A percentile compares a stretch with the other conserved stretches of the same genome.
phyloP scores from a whole-genome alignment of 2,113 vertebrate species.

The Pygoscelis antarcticus region DNA sequence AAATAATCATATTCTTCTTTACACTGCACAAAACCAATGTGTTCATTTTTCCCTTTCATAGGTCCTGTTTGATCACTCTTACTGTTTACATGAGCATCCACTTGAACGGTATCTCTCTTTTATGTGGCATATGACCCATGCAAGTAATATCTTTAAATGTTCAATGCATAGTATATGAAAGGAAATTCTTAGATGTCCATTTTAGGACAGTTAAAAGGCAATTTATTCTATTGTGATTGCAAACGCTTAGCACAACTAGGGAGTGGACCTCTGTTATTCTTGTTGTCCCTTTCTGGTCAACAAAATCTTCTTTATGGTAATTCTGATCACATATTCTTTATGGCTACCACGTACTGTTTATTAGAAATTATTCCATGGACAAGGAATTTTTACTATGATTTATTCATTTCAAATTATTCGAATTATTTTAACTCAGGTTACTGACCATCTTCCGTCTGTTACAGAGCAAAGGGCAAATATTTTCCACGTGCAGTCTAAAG shows the following conservation, averaged over 20 bases:
- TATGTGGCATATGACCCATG: neutral
- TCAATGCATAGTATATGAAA: neutral
- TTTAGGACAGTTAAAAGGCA: neutral
- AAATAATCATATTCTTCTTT: neutral
- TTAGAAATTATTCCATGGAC: neutral
- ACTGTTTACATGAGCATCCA: neutral
- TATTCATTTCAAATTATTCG: neutral
- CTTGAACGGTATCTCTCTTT: neutral
- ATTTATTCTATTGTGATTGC: neutral
- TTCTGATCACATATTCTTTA: neutral
- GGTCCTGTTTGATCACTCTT: neutral
- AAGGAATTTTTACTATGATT: neutral
- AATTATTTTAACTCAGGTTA: neutral
- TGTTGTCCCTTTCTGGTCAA: neutral
- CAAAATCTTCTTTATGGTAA: neutral
- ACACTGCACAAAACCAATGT: neutral
- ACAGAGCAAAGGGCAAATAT: neutral
- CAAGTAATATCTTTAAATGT: neutral
- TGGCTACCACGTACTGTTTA: neutral
- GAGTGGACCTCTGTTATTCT: neutral
- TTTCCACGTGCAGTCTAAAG: neutral
- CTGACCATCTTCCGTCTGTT: neutral
- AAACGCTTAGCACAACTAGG: neutral
- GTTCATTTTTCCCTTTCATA: neutral
- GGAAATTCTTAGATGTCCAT: neutral